A percentile compares a stretch with the other conserved stretches of the same genome.
phyloP scores from a whole-genome alignment of 2,797 vertebrate species.

The Masticophis lateralis region DNA sequence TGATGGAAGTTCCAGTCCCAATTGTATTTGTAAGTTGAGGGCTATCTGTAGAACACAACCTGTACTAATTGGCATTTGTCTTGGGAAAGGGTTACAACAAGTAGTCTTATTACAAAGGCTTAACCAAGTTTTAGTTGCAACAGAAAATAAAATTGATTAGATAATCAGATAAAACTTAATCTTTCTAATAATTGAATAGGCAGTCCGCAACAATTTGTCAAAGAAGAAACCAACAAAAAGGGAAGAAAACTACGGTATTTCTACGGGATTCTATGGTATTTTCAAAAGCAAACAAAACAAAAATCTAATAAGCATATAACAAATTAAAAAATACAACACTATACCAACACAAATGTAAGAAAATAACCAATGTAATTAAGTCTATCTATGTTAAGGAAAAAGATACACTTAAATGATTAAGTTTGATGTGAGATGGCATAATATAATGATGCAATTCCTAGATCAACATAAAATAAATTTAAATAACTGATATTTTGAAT shows the following conservation, averaged over 20 bases:
- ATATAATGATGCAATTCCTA: not conserved
- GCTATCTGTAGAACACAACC: not conserved
- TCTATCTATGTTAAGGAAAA: not conserved
- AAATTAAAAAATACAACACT: not conserved
- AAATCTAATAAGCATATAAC: not conserved
- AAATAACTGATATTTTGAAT: not conserved
- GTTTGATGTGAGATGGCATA: not conserved
- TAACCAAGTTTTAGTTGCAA: not conserved
- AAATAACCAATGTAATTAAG: not conserved
- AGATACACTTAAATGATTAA: not conserved
- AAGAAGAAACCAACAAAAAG: not conserved
- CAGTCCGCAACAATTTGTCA: not conserved
- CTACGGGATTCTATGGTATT: not conserved
- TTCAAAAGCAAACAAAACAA: not conserved
- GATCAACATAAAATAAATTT: not conserved
- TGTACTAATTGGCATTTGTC: not conserved
- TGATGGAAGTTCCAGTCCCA: not conserved
- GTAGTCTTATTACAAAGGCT: not conserved
- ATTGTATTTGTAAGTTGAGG: not conserved
- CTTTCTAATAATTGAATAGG: not conserved
- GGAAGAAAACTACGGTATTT: not conserved
- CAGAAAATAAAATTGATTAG: not conserved
- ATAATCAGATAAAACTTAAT: not conserved
- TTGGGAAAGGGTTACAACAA: not conserved
- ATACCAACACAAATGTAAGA: not conserved